These are phyloP conservation scores for Penelope pileata DNA, from an alignment of 2,113 vertebrate genomes.

Conservation along the genomic window DNA sequence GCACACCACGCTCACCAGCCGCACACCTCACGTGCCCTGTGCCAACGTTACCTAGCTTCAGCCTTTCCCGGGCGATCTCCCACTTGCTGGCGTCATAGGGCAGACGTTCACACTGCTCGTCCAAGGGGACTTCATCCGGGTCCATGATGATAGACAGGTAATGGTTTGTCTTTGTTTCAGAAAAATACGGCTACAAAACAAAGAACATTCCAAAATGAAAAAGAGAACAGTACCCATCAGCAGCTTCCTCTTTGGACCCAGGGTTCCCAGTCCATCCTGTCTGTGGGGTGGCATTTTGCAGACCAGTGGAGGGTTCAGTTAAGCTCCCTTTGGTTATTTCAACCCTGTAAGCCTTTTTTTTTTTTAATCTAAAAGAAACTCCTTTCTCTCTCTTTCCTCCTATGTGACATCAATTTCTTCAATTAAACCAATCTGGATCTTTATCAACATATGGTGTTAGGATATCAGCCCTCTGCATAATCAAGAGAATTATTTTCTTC, in stretches of 20 bases:
- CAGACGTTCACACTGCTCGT: slow-evolving; percentile 87
- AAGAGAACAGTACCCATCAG: background rate
- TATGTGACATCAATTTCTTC: background rate
- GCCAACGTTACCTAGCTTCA: slow-evolving; percentile 85
- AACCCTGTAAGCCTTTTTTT: background rate
- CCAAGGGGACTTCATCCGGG: slow-evolving; percentile 84
- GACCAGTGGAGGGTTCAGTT: background rate
- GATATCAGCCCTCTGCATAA: slow-evolving; percentile 17
- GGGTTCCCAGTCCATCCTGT: background rate
- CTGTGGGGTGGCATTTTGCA: background rate
- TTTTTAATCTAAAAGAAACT: background rate
- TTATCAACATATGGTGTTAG: slow-evolving; percentile 7
- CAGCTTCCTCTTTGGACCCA: background rate
- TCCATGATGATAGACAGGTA: slow-evolving; percentile 94
- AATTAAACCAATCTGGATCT: slow-evolving; percentile 23
- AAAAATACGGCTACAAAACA: slow-evolving; percentile 78
- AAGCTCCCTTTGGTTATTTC: background rate
- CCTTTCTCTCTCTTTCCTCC: background rate
- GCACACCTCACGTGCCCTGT: background rate
- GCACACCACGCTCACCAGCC: background rate
- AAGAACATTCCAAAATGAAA: slow-evolving; percentile 36
- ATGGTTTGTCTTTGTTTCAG: slow-evolving; percentile 79
- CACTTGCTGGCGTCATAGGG: slow-evolving; percentile 92
- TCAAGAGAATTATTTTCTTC: slow-evolving; percentile 46
- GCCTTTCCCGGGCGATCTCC: slow-evolving; percentile 93